Evolutionary conservation across 1,140 invertebrate genomes (phyloP).

Genomic region (Lepidostoma basale): DNA sequence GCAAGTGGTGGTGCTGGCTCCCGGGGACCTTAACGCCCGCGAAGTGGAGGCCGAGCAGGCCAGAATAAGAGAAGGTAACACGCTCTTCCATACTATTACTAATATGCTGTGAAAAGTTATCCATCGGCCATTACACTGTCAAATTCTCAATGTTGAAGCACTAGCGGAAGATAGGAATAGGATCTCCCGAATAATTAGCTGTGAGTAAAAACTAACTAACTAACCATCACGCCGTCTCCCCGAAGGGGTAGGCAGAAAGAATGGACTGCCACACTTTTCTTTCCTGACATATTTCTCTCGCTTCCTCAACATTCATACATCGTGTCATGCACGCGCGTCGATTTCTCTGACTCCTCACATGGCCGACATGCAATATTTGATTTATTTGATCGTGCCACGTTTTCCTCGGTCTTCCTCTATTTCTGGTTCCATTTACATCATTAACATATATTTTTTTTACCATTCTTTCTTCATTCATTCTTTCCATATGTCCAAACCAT

Average conservation of each 20-base stretch:
- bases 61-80: conserved; percentile 9
- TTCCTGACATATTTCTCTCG: background rate
- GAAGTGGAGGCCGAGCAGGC: conserved; percentile 63
- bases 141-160: background rate
- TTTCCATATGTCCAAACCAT: too few species aligned
- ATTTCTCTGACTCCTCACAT: too few species aligned
- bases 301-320: background rate
- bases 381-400: background rate
- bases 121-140: background rate
- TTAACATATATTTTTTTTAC: too few species aligned
- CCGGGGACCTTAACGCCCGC: conserved; percentile 80
- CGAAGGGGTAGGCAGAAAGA: background rate
- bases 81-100: background rate
- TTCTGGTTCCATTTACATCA: background rate
- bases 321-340: background rate
- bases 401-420: background rate
- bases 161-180: background rate
- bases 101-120: background rate
- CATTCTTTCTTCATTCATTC: too few species aligned
- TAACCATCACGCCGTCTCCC: background rate
- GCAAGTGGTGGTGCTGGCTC: conserved; percentile 79
- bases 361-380: background rate
- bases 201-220: too few species aligned
- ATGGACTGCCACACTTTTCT: too few species aligned
- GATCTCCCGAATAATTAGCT: background rate